Conservation (phyloP, 2,113 vertebrate genomes). For the Nettapus auritus region DNA sequence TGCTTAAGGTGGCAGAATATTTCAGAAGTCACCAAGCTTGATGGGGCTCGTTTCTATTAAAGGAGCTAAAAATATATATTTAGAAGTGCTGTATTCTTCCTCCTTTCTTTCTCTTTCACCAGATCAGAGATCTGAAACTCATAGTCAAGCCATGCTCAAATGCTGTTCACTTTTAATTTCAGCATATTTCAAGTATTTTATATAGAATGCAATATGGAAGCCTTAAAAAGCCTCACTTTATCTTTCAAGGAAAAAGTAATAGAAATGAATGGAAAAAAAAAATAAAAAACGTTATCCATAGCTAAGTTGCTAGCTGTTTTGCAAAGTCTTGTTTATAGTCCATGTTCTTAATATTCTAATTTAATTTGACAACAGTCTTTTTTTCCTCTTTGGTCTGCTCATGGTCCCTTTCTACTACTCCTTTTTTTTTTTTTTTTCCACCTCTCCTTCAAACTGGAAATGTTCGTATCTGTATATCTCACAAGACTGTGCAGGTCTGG, state of each 20-base stretch:
- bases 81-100: not conserved
- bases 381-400: not conserved
- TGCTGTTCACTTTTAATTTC: not conserved
- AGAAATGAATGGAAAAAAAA: fast-evolving
- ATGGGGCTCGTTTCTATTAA: not conserved
- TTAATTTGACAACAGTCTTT: not conserved
- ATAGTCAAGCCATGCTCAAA: not conserved
- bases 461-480: not conserved
- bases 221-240: not conserved
- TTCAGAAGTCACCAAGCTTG: not conserved
- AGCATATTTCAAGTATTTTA: not conserved
- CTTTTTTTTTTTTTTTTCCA: not conserved
- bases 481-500: not conserved
- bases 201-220: not conserved
- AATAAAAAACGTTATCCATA: not conserved
- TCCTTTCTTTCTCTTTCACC: not conserved
- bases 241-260: not conserved
- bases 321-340: not conserved
- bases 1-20: not conserved
- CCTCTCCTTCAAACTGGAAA: not conserved
- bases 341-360: not conserved
- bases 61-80: not conserved
- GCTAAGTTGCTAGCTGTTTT: not conserved
- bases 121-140: not conserved
- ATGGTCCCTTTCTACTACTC: not conserved